Conservation (phyloP, 1,140 invertebrate genomes). For the Pristionchus pacificus region DNA sequence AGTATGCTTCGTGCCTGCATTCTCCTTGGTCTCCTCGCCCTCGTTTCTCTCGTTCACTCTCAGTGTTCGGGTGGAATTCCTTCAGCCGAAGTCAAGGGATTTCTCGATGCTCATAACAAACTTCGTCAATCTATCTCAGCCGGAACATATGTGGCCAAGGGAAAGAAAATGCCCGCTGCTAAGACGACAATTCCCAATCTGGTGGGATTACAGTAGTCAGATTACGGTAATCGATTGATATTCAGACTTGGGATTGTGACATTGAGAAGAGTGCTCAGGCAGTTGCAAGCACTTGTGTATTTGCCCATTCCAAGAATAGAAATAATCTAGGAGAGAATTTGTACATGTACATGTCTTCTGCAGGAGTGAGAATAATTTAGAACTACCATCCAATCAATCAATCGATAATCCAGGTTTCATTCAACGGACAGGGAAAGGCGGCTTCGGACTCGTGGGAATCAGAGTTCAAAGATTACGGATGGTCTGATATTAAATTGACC, state of each 20-base stretch:
- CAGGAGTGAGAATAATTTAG: not conserved
- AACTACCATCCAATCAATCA: no score
- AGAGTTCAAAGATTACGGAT: not conserved
- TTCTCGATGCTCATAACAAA: not conserved
- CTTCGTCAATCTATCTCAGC: not conserved
- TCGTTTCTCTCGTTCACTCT: no score
- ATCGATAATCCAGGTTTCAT: no score
- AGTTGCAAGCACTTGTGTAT: not conserved
- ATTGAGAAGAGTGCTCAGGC: not conserved
- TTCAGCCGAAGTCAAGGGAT: no score
- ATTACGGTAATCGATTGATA: not conserved
- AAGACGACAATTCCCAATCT: not conserved
- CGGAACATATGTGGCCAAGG: not conserved
- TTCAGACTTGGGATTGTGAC: not conserved
- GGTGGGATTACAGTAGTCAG: not conserved
- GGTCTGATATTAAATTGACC: not conserved
- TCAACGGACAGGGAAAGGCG: not conserved
- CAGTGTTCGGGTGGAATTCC: no score
- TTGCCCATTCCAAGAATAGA: not conserved
- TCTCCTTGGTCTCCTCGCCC: no score
- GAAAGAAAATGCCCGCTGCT: not conserved
- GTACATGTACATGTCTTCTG: not conserved
- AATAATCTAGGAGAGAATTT: not conserved
- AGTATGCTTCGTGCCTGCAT: no score
- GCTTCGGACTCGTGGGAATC: not conserved